Base-by-base conservation (phyloP, 2,113 vertebrate genomes). In the Larimichthys polyactis region DNA sequence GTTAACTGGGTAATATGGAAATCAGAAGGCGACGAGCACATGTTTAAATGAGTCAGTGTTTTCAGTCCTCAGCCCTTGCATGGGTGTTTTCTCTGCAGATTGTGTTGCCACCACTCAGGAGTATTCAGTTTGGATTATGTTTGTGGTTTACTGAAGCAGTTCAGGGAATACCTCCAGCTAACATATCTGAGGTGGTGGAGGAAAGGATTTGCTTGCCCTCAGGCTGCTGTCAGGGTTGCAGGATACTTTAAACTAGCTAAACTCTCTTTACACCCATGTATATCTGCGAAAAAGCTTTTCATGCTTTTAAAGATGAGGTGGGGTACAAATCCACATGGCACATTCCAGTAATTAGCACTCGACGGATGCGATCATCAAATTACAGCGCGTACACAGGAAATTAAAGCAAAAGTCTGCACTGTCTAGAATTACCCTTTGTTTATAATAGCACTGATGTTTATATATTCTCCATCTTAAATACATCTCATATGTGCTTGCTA, bases 41-140 rank as follows among this genome's bases (percentile, higher is more conserved):
- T 91, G 93, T 84, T 91, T 55, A 81, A 87, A 89, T 93, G 93
- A 92, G 89, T 93, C 93, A 92, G 60, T 93, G 88, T 91, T 91
- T 90, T 92, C 87, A 75, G 75, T 83, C 46, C 69, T 74, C 79
- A 65, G 89, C 66, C 78, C 78, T 87, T 71, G 91, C 79, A 59
- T 65, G 88, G 87, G 84, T 90, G 83, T 89, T 91, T 89, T 88
- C 80, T 88, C 78, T 73, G 79, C 87, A 90, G 91, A 87, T 84
- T 83, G 82, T 85, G 84, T 70, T 89, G 83, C 79, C 77, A 84
- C 70, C 51, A 51, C 78, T 78, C 78, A 72, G 68, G 72, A 78
- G 90, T 49, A 36, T 88, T 91, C 79, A 48, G 40, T 85, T 79
- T 81, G 89, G 86, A 90, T 91, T 85, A 88, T 90, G 87, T 85